Evolutionary conservation across 1,140 invertebrate genomes (phyloP), one percentile per base, ranked within the genome.

Genomic region (Drosophila sp.): DNA sequence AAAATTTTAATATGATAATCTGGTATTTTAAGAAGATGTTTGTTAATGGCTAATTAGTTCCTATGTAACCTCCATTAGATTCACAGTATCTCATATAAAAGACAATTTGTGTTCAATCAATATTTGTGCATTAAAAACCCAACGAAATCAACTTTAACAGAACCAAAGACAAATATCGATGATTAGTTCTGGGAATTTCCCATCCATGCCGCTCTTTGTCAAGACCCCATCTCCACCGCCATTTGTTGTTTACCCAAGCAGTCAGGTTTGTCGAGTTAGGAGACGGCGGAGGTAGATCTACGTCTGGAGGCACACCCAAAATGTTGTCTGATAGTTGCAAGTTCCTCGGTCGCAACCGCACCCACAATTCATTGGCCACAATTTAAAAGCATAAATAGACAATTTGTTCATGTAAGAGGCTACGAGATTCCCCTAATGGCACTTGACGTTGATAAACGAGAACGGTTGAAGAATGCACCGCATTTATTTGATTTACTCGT

Each of bases 401-500:
- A 76, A 86, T 69, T 72, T 70, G 60, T 85, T 66, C 41, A 62
- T 65, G 38, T 38, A 44, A 17, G 41, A 35, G 47, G n/a, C 60
- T 69, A 72, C 38, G 70, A 75, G 85, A 84, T 89, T 90, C 71
- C 69, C 69, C 69, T 90, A 90, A 89, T 89, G 64, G 80, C 70
- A 80, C 85, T 90, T 85, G 75, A 80, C 69, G 80, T 75, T 84
- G 70, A 87, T 87, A 77, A 77, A 81, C 68, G 70, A 55, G 69
- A 77, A 66, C 35, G 41, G 56, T 57, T 70, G 54, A 33, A 32
- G 32, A 62, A 67, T 68, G 50, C 67, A 29, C 81, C 66, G 54
- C 66, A 73, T 83, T 78, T 57, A 73, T 78, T 83, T 50, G 66
- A 80, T 71, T 77, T 11, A 6, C 68, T 79, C 60, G 30, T 57